Evolutionary conservation across 2,888 invertebrate species (phyloP).

Genomic region (Perdita meconis): DNA sequence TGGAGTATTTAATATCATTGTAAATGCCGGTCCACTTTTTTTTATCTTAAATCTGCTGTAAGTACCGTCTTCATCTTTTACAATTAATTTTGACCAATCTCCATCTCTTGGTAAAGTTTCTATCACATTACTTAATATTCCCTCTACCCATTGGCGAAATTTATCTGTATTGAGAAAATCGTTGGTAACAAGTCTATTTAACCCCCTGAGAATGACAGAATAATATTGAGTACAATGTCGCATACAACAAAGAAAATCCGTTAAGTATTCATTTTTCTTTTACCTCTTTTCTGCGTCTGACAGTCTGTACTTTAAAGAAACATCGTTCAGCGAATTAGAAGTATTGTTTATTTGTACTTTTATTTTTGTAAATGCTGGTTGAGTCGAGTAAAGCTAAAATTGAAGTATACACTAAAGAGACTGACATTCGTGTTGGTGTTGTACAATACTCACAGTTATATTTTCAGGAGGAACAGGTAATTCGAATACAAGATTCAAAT

Average conservation of each 20-base stretch:
- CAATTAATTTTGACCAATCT: neutral
- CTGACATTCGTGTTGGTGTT: neutral
- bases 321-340: too few species aligned
- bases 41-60: slow-evolving; percentile 77
- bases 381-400: slow-evolving; percentile 27
- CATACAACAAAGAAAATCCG: too few species aligned
- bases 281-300: neutral
- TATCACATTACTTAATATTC: slow-evolving; percentile 83
- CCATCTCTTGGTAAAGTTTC: slow-evolving; percentile 4
- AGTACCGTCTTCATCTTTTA: slow-evolving; percentile 47
- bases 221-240: neutral
- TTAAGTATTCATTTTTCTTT: neutral
- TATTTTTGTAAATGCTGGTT: slow-evolving; percentile 25
- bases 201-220: slow-evolving; percentile 76
- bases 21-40: slow-evolving; percentile 86
- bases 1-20: slow-evolving; percentile 83
- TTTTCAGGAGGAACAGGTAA: slow-evolving; percentile 84
- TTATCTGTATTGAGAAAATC: slow-evolving; percentile 85
- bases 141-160: slow-evolving; percentile 86
- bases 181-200: slow-evolving; percentile 84
- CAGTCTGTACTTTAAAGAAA: neutral
- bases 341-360: neutral
- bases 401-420: neutral
- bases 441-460: slow-evolving; percentile 73
- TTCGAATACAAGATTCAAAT: slow-evolving; percentile 86